These are phyloP conservation scores for Nomada ferruginata DNA, from an alignment of 2,888 invertebrate genomes.

Conservation along the genomic window DNA sequence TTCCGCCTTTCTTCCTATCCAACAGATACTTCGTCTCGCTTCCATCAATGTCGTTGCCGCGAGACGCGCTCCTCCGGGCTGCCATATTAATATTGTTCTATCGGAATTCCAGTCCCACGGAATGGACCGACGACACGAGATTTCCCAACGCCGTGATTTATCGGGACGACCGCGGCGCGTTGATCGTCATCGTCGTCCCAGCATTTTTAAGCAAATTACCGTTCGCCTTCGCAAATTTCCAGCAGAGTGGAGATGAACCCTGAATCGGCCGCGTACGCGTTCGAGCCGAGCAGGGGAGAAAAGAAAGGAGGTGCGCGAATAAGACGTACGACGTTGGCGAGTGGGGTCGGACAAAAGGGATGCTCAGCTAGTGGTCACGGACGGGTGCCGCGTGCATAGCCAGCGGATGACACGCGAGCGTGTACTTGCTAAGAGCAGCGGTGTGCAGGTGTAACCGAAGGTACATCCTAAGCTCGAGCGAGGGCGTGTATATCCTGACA, in stretches of 20 bases:
- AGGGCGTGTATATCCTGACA: constrained; percentile 79
- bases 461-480: constrained; percentile 71
- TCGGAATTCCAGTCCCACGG: constrained; percentile 64
- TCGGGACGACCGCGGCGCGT: constrained; percentile 27
- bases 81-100: constrained; percentile 70
- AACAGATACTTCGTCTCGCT: constrained; percentile 23
- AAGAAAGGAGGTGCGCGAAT: neutral
- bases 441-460: constrained; percentile 66
- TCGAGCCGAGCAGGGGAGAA: too few relatives aligned
- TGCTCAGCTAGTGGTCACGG: neutral
- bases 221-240: too few relatives aligned
- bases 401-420: constrained; percentile 27
- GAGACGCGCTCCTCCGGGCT: constrained; percentile 51
- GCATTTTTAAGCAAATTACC: constrained; percentile 45
- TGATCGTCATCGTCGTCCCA: constrained; percentile 1
- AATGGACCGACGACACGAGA: constrained; percentile 51
- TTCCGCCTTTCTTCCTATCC: neutral
- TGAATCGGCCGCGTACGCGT: too few relatives aligned
- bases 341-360: neutral
- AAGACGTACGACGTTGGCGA: neutral
- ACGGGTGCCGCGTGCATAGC: neutral
- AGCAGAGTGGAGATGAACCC: too few relatives aligned
- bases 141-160: constrained; percentile 64
- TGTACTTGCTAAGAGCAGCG: constrained; percentile 45
- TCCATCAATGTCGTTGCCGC: constrained; percentile 55